Base-by-base conservation (phyloP, 1,140 invertebrate genomes). In the Diuraphis noxia region DNA sequence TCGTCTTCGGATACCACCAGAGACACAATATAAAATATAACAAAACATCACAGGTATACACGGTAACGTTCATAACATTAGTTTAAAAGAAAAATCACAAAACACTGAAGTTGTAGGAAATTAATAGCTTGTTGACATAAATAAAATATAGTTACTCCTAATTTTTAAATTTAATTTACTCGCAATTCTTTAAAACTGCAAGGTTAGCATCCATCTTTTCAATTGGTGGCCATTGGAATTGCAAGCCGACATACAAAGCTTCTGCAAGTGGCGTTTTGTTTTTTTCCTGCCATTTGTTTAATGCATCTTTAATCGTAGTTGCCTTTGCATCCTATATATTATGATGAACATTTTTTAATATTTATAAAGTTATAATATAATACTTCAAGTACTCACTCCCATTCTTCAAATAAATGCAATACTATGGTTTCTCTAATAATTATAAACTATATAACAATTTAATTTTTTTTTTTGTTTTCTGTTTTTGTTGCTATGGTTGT, bases 271-370 rank as follows among this genome's bases (percentile, higher is more conserved):
- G 95, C 90, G 95, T 95, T 8, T 95, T 95, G 30, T 95, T 95
- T 93, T 96, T 96, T 84, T 98, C 97, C 94, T 99, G 98, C 96
- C 96, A 97, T 93, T 94, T 94, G 93, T 96, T 95, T 81, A 97
- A 95, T 0, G 96, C 96, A 92, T 97, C 97, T 94, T 97, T 97
- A 23, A 92, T 92, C 19, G 92, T 89, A 10, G 92, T 88, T 23
- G 92, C 36, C 46, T 89, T 92, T 43, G 8, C 10, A 2, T 84
- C 40, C 82, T 84, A 43, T 3, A 84, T 6, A 81, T 25, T 81
- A 6, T 72, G 13, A 72, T n/a, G 4, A n/a, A 5, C 13, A 17
- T 72, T n/a, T 63, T 19, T 17, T n/a, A 72, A 17, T 72, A n/a
- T n/a, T n/a, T 30, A n/a, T 30, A n/a, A 72, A 72, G 6, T 17